Conservation (phyloP, 1,140 invertebrate species). For the Brachionus plicatilis region DNA sequence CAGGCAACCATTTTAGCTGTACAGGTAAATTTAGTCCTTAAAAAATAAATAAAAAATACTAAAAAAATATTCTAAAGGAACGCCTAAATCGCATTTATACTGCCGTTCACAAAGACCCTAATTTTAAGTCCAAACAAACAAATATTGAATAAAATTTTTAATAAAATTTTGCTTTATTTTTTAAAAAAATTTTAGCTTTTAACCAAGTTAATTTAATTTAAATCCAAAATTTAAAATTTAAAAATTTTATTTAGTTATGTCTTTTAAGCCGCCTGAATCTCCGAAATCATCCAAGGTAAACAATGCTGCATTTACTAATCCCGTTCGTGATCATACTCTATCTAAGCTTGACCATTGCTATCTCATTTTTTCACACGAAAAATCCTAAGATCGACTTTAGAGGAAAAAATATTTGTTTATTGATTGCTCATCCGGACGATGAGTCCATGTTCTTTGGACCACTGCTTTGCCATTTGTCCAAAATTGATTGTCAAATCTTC, state of each 20-base stretch:
- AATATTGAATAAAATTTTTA: neutral
- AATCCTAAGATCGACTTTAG: neutral
- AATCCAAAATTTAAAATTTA: neutral
- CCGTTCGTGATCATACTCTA: neutral
- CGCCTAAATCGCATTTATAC: conserved; percentile 31
- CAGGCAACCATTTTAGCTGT: conserved; percentile 34
- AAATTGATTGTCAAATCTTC: neutral
- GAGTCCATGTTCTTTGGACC: conserved; percentile 98
- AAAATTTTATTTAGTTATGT: neutral
- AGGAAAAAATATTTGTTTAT: conserved; percentile 26
- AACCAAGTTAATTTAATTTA: neutral
- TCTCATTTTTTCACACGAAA: neutral
- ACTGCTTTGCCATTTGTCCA: conserved; percentile 61
- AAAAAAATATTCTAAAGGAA: neutral
- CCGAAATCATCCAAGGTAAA: neutral
- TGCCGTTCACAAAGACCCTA: conserved; percentile 20
- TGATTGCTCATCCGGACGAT: conserved; percentile 80
- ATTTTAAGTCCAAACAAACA: neutral
- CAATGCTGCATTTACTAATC: neutral
- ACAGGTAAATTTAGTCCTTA: neutral
- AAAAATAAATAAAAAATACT: neutral
- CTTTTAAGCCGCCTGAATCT: neutral
- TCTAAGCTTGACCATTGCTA: neutral
- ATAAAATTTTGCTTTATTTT: neutral
- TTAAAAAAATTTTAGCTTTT: neutral